Evolutionary conservation across 2,797 vertebrate species (phyloP).

Genomic region (Pseudomugil tenellus): DNA sequence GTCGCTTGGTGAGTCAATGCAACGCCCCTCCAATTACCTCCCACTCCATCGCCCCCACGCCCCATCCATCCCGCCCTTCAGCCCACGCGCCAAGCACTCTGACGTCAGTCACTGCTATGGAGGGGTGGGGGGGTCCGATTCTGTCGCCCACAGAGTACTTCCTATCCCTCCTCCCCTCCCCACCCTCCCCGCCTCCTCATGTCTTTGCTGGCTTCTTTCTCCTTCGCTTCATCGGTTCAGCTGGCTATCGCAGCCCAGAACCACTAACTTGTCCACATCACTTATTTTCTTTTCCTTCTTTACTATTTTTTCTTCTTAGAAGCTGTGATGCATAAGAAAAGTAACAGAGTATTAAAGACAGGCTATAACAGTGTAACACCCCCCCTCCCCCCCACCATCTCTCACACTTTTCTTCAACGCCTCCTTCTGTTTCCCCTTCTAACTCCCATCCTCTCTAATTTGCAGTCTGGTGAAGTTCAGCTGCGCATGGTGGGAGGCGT

Average conservation of each 20-base stretch:
- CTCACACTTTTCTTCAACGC: constrained; percentile 48
- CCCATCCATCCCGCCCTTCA: constrained; percentile 84
- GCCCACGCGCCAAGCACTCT: constrained; percentile 81
- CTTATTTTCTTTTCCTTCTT: constrained; percentile 21
- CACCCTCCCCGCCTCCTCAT: constrained; percentile 58
- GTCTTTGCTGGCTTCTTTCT: constrained; percentile 74
- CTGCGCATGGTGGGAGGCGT: constrained; percentile 72
- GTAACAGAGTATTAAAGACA: constrained; percentile 51
- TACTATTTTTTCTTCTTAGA: constrained; percentile 18
- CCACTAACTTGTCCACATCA: constrained; percentile 48
- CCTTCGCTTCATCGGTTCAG: constrained; percentile 59
- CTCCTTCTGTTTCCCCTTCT: constrained; percentile 68
- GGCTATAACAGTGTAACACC: constrained; percentile 58
- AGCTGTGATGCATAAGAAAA: constrained; percentile 56
- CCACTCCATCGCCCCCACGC: constrained; percentile 86
- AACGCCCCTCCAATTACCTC: constrained; percentile 88
- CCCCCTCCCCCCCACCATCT: background rate
- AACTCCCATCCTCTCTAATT: constrained; percentile 71
- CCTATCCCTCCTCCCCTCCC: constrained; percentile 67
- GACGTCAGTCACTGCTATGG: constrained; percentile 76
- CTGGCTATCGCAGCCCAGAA: constrained; percentile 63
- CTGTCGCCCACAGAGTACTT: constrained; percentile 80
- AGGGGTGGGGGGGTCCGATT: constrained; percentile 70
- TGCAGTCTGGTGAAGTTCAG: constrained; percentile 74
- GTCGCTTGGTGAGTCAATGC: constrained; percentile 87